phyloP scores from a whole-genome alignment of 2,113 vertebrate genomes.

The Halichoeres trimaculatus region DNA sequence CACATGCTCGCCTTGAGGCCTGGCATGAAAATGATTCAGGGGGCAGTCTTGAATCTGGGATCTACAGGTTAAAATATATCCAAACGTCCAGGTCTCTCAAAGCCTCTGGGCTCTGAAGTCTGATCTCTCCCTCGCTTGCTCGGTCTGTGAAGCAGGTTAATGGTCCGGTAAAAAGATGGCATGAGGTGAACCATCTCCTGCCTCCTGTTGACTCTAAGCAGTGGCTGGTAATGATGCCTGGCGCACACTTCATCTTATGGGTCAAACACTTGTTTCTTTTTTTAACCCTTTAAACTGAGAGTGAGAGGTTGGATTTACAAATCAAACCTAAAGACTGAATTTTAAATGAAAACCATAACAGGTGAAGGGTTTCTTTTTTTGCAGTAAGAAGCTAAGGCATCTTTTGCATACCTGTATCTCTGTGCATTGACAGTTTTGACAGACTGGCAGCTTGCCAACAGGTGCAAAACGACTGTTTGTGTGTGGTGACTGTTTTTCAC shows the following conservation, averaged over 20 bases:
- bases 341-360: not conserved
- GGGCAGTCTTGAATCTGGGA: constrained; percentile 49
- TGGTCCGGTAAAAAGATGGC: constrained; percentile 70
- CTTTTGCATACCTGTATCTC: too few relatives aligned
- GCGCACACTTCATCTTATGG: constrained; percentile 60
- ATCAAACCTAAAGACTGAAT: not conserved
- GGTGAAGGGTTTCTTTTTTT: not conserved
- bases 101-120: constrained; percentile 36
- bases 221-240: constrained; percentile 73
- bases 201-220: constrained; percentile 75
- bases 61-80: constrained; percentile 58
- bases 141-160: constrained; percentile 66
- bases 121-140: constrained; percentile 29
- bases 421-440: too few relatives aligned
- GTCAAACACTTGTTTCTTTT: constrained; percentile 51
- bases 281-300: not conserved
- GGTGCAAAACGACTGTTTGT: too few relatives aligned
- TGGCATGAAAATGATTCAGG: constrained; percentile 55
- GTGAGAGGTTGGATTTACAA: not conserved
- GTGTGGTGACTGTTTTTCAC: too few relatives aligned
- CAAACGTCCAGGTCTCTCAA: constrained; percentile 38
- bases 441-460: too few relatives aligned
- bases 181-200: constrained; percentile 69
- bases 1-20: constrained; percentile 45
- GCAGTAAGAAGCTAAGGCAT: not conserved